These are phyloP conservation scores for Lepus oiostolus DNA, from an alignment of 2,797 vertebrate species.

Conservation along the genomic window DNA sequence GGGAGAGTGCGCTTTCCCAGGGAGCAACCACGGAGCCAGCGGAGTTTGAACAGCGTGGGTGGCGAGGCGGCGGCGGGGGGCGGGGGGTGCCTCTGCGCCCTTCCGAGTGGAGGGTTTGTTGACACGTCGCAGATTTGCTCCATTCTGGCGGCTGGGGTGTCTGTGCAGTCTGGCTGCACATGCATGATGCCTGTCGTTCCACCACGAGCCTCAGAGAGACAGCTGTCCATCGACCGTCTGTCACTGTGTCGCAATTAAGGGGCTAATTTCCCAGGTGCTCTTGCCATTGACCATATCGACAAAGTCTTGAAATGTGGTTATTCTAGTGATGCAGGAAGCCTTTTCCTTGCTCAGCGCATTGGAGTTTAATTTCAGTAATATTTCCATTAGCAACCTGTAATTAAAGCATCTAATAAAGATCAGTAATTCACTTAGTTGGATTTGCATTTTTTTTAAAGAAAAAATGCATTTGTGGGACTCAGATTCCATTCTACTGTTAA, in stretches of 20 bases:
- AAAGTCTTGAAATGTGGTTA: slow-evolving; percentile 73
- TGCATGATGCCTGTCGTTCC: not conserved
- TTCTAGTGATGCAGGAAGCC: slow-evolving; percentile 81
- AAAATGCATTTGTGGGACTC: slow-evolving; percentile 79
- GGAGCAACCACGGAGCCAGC: accelerated
- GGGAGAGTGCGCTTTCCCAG: not conserved
- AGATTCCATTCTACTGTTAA: slow-evolving; percentile 87
- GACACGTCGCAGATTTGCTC: not conserved
- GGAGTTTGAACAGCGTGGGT: not conserved
- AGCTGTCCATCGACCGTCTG: not conserved
- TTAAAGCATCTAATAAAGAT: slow-evolving; percentile 89
- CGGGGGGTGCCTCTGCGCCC: not conserved
- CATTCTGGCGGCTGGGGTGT: accelerated
- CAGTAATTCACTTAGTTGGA: slow-evolving; percentile 87
- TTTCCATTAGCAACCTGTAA: slow-evolving; percentile 90
- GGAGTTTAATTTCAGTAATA: slow-evolving; percentile 87
- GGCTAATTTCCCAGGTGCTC: slow-evolving; percentile 72
- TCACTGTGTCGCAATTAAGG: slow-evolving; percentile 38
- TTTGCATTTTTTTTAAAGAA: slow-evolving; percentile 54
- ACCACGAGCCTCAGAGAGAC: not conserved
- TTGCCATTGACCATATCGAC: slow-evolving; percentile 67
- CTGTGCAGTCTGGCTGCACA: accelerated
- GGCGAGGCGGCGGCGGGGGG: no score
- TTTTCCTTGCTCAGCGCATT: slow-evolving; percentile 82
- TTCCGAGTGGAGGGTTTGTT: not conserved